Evolutionary conservation across 1,140 invertebrate genomes (phyloP), one percentile per base, ranked within the genome.

Genomic region (Probaryconus sp.): DNA sequence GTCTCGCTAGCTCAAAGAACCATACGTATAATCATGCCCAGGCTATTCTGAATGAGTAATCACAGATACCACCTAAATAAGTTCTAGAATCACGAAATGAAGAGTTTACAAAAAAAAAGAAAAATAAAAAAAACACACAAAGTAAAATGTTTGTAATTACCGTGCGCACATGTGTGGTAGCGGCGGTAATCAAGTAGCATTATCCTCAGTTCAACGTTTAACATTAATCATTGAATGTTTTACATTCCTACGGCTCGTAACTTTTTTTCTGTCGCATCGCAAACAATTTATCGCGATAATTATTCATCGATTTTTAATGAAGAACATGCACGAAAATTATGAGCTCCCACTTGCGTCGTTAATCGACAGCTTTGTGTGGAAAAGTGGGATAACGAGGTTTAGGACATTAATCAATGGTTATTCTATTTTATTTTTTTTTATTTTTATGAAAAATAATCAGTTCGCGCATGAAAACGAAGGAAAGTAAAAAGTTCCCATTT

Each of bases 41-140:
- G 35, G 67, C 43, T 40, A 67, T 47, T 56, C 47, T 31, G 14
- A 48, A 67, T 55, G 55, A 73, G 53, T 67, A 63, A 33, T 67
- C 42, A 45, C 28, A 45, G 55, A 42, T 61, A 60, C 33, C 51
- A 61, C 16, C 24, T 5, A 26, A 17, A 43, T 31, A 11, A 45
- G 30, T 53, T 50, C 47, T 5, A 14, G 21, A 45, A 37, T 60
- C 65, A 38, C 37, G 37, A 51, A 53, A 47, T 60, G 45, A 48
- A 33, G 40, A 43, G 11, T 11, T 28, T 11, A 16, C 17, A 33
- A 50, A 58, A 50, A 67, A 17, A 18, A 7, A 5, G 26, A 3
- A 24, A 5, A 5, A 16, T 20, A 20, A 55, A 37, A n/a, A n/a
- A n/a, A n/a, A n/a, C n/a, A n/a, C n/a, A n/a, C n/a, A n/a, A n/a